Evolutionary conservation across 2,888 invertebrate species (phyloP), one percentile per base, ranked within the genome.

Genomic region (Pollenia labialis): DNA sequence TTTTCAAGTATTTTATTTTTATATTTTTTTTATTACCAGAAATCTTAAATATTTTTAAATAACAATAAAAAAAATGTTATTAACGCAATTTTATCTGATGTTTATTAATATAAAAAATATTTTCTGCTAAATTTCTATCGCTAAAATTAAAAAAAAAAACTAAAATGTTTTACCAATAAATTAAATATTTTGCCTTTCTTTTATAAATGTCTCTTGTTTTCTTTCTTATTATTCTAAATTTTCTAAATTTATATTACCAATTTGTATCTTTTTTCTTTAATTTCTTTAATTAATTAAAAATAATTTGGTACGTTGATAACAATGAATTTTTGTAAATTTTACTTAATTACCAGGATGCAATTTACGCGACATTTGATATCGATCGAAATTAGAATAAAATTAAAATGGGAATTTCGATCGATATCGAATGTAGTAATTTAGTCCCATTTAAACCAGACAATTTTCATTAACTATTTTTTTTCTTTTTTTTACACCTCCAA

Each of bases 1-100:
- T 23, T 42, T 3, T 11, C 16, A 18, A 14, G 18, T 48, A 64
- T 64, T 23, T 68, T 40, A 40, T 50, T 64, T 46, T 42, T 40
- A 48, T 23, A 23, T 68, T 48, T 42, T 54, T 54, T 52, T 42
- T 54, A n/a, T n/a, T 10, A 8, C 2, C 23, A 58, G 14, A 40
- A 58, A 58, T 58, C 14, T 58, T 9, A 58, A 58, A 58, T 58
- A 58, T 58, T 58, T 58, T 58, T 6, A 23, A 56, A 56, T 56
- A 58, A 58, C 40, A 58, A 32, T 32, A 58, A 40, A n/a, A n/a
- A n/a, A 58, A 58, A 58, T 54, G 12, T 11, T 58, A 12, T 58
- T 32, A 14, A 32, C 32, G 32, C 14, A 58, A 58, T 58, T 58
- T 58, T 40, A 32, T 58, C 12, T 58, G 32, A 14, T 58, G n/a